Evolutionary conservation across 2,797 vertebrate genomes (phyloP).

Genomic region (Propithecus deckenii): DNA sequence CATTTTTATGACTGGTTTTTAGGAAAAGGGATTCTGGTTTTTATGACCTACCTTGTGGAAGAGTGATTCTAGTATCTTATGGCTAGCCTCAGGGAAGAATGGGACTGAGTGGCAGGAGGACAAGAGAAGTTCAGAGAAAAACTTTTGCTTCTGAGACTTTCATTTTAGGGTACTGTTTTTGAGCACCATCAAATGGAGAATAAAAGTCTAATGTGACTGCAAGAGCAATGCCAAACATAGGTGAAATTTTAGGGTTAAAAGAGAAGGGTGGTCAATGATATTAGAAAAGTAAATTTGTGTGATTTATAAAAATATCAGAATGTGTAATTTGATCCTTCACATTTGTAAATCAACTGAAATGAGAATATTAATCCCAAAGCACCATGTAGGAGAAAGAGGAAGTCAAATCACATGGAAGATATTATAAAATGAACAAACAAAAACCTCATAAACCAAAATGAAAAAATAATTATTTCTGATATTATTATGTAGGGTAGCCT

Average conservation of each 20-base stretch:
- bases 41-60: neutral
- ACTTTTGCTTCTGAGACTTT: neutral
- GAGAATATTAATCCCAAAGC: neutral
- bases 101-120: neutral
- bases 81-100: neutral
- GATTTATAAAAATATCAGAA: neutral
- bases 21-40: neutral
- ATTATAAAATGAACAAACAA: neutral
- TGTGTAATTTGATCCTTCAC: neutral
- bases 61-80: neutral
- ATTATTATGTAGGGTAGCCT: neutral
- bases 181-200: neutral
- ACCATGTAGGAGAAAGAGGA: neutral
- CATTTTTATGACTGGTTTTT: neutral
- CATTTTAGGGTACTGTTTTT: neutral
- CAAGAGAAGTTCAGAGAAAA: neutral
- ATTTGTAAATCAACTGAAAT: neutral
- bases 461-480: neutral
- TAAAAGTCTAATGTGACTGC: neutral
- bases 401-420: neutral
- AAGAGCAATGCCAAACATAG: neutral
- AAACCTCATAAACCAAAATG: neutral
- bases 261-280: neutral
- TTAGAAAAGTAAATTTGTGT: neutral
- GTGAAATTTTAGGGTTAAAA: neutral